These are phyloP conservation scores for Poeciliopsis infans DNA, from an alignment of 2,797 vertebrate genomes.

Conservation along the genomic window DNA sequence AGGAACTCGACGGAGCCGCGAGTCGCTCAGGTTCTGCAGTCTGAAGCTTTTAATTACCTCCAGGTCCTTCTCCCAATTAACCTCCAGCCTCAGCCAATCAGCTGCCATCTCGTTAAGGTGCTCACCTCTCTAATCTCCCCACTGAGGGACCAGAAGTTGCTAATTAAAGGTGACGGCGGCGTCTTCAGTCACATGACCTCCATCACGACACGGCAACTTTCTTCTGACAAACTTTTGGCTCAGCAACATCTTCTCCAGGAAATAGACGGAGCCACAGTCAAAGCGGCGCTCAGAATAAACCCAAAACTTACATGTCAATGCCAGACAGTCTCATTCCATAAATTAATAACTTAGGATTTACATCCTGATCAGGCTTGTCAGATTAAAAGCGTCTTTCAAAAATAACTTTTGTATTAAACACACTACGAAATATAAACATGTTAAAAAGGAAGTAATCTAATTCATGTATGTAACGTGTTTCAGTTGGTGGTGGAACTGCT, in stretches of 20 bases:
- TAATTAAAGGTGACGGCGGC: slow-evolving; percentile 48
- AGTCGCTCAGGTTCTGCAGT: no score
- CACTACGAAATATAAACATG: no score
- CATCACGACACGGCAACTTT: slow-evolving; percentile 34
- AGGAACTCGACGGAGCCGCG: no score
- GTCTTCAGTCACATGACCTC: slow-evolving; percentile 39
- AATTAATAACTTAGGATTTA: no score
- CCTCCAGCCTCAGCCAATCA: slow-evolving; percentile 61
- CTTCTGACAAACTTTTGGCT: neutral
- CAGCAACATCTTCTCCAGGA: neutral
- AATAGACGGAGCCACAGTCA: neutral
- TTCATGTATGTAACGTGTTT: no score
- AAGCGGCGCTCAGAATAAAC: neutral
- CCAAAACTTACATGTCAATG: no score
- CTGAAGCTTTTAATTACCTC: slow-evolving; percentile 57
- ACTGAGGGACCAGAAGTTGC: slow-evolving; percentile 51
- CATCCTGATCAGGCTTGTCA: no score
- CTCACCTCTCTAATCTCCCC: slow-evolving; percentile 61
- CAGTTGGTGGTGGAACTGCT: no score
- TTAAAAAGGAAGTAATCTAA: no score
- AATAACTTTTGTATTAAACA: no score
- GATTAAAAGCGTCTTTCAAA: no score
- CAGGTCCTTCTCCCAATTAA: slow-evolving; percentile 57
- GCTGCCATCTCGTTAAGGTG: slow-evolving; percentile 57
- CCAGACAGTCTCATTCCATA: no score